Base-by-base conservation (phyloP, 2,888 invertebrate genomes). In the Dryobotodes eremita region DNA sequence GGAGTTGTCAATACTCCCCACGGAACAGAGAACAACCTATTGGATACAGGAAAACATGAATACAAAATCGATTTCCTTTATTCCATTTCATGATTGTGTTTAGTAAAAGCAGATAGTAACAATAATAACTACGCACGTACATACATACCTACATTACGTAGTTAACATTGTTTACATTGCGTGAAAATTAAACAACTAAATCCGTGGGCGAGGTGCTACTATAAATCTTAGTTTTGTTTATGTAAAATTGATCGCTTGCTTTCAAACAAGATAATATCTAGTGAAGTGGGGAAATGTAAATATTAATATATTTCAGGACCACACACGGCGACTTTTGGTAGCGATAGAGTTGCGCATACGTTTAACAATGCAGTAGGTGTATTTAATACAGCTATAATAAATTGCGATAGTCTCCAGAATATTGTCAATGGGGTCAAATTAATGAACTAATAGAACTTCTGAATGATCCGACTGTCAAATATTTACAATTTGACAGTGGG, bases 161-260 rank as follows among this genome's bases (percentile, higher is more conserved):
- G 6, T 42, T n/a, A 64, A 61, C 2, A 64, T 48, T 62, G 69
- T 77, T 73, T 77, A 82, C 20, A 17, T 48, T 70, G 3, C 7
- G n/a, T 20, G 61, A 77, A 85, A 77, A 82, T 78, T 64, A 73
- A 82, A 86, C 66, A 68, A 68, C 17, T 66, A 61, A 42, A 77
- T 15, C 62, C 31, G 62, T 69, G 55, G 61, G 50, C 36, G 53
- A 50, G 57, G 59, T 82, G 74, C 53, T n/a, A 17, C 31, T 64
- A 75, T 82, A 75, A 86, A 83, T 84, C 79, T 68, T 66, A 11
- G 48, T 53, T 59, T 23, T 75, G 83, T 84, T 82, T 82, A 26
- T 26, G 59, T 10, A 42, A 79, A 71, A 71, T 64, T 68, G 72
- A 82, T 78, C 23, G 83, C 15, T 82, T 23, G 48, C 70, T 73